Percentiles rank a stretch among this genome's conserved stretches.
These are phyloP conservation scores for Etheostoma nigrum DNA, from an alignment of 2,797 vertebrate genomes.

Conservation along the genomic window DNA sequence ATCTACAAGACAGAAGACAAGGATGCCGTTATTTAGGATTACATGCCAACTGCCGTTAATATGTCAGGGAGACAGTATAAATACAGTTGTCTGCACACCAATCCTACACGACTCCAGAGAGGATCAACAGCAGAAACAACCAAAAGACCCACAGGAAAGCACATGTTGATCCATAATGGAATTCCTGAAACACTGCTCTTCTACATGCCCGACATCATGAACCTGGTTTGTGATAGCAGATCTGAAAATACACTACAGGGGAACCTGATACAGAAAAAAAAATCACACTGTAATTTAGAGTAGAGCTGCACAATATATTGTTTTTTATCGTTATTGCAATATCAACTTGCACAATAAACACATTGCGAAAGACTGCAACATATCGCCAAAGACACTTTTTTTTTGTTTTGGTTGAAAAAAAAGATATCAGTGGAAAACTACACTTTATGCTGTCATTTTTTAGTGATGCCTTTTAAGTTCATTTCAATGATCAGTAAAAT, in stretches of 20 bases:
- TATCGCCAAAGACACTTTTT: too few species aligned
- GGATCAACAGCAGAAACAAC: constrained; percentile 65
- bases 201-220: background rate
- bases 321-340: too few species aligned
- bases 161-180: constrained; percentile 35
- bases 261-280: constrained; percentile 18
- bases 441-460: too few species aligned
- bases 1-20: constrained; percentile 32
- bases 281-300: constrained; percentile 3
- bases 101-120: constrained; percentile 67
- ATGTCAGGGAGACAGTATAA: constrained; percentile 75
- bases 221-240: constrained; percentile 34
- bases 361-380: too few species aligned
- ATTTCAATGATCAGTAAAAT: too few species aligned
- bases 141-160: constrained; percentile 56
- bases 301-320: too few species aligned
- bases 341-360: too few species aligned
- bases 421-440: too few species aligned
- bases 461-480: too few species aligned
- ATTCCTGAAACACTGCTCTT: constrained; percentile 28
- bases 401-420: too few species aligned
- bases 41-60: constrained; percentile 65
- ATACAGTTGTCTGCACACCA: constrained; percentile 67
- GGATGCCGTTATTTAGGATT: constrained; percentile 44
- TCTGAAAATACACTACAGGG: constrained; percentile 50